These are phyloP conservation scores for Hydropotes inermis DNA, from an alignment of 2,113 vertebrate genomes.

Conservation along the genomic window DNA sequence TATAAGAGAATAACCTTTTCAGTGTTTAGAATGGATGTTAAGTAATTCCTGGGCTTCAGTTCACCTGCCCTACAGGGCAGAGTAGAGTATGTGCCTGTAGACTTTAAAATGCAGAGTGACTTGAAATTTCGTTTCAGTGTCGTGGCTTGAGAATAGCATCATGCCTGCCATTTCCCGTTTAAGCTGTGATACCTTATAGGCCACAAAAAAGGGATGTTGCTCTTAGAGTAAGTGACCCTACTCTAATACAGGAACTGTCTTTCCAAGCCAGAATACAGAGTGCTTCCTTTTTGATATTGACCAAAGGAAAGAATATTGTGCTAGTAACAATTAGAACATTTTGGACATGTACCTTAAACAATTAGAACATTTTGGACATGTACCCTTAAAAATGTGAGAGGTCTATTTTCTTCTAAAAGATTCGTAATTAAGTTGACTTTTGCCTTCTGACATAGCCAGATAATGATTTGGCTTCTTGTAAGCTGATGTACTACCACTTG, in stretches of 20 bases:
- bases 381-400: background rate
- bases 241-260: background rate
- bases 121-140: background rate
- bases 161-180: background rate
- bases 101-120: background rate
- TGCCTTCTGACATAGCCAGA: background rate
- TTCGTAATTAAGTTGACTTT: background rate
- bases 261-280: background rate
- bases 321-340: background rate
- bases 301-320: background rate
- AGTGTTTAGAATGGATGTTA: background rate
- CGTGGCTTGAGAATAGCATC: background rate
- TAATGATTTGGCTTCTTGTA: background rate
- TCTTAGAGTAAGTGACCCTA: background rate
- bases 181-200: background rate
- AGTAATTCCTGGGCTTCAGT: background rate
- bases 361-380: background rate
- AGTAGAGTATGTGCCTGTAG: background rate
- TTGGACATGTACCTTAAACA: background rate
- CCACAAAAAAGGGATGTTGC: background rate
- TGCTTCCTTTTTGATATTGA: conserved; percentile 6
- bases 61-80: background rate
- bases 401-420: background rate
- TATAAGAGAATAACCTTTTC: background rate
- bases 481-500: background rate